phyloP scores from a whole-genome alignment of 2,797 vertebrate species.

The Helarctos malayanus region DNA sequence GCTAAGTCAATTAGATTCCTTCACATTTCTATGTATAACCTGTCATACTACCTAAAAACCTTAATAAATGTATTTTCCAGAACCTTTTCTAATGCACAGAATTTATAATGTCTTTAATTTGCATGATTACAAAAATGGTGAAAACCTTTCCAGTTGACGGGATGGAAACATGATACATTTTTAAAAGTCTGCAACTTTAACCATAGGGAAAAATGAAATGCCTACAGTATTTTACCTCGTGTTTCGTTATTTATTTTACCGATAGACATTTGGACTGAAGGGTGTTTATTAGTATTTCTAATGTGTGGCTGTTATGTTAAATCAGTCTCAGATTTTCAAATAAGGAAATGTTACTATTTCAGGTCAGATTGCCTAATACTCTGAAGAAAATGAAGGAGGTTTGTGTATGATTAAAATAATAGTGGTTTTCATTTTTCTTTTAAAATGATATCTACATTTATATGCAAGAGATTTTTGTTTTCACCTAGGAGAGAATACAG shows the following conservation, averaged over 20 bases:
- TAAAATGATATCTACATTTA: not conserved
- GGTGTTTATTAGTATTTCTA: not conserved
- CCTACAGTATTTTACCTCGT: not conserved
- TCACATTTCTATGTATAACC: not conserved
- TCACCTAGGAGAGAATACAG: constrained; percentile 94
- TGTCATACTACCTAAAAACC: not conserved
- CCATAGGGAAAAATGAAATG: not conserved
- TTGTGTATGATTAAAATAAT: not conserved
- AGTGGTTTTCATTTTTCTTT: constrained; percentile 1
- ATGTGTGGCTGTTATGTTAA: not conserved
- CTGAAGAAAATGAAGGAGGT: not conserved
- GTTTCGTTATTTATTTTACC: not conserved
- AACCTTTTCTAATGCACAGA: not conserved
- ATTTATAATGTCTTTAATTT: not conserved
- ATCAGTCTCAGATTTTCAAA: not conserved
- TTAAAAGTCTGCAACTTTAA: constrained; percentile 16
- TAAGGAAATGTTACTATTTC: not conserved
- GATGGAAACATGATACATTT: not conserved
- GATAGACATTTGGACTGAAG: not conserved
- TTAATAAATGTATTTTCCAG: not conserved
- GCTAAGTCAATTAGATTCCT: not conserved
- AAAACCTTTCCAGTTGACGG: not conserved
- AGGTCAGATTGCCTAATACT: not conserved
- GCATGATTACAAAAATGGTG: not conserved
- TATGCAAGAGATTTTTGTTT: constrained; percentile 79